Conservation (phyloP, 2,797 vertebrate species). For the Protosalanx chinensis region DNA sequence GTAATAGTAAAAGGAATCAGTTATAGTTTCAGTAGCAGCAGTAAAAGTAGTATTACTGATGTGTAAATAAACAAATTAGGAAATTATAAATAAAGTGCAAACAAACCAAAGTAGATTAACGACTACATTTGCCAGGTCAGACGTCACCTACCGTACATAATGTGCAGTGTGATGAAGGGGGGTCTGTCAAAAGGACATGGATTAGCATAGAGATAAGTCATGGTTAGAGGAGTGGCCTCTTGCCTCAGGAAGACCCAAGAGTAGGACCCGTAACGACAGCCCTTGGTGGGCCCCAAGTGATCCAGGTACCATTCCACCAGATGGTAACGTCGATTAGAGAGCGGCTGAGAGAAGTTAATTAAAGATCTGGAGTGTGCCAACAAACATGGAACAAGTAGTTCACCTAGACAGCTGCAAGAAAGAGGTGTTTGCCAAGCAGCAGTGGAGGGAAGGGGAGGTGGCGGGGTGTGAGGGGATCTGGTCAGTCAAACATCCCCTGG, state of each 20-base stretch:
- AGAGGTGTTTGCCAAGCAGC: constrained; percentile 28
- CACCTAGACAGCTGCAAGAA: constrained; percentile 20
- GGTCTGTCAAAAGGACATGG: neutral
- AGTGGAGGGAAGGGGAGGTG: constrained; percentile 18
- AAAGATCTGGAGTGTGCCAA: constrained; percentile 45
- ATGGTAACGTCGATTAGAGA: constrained; percentile 42
- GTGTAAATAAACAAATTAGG: too few species aligned
- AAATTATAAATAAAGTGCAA: too few species aligned
- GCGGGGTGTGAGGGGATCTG: neutral
- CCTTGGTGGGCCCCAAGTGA: constrained; percentile 28
- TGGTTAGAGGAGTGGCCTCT: constrained; percentile 18
- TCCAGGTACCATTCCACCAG: constrained; percentile 37
- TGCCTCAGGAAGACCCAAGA: constrained; percentile 14
- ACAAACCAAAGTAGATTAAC: too few species aligned
- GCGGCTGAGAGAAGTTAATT: constrained; percentile 45
- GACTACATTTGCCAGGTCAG: too few species aligned
- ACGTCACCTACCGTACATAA: neutral
- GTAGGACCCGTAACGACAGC: neutral
- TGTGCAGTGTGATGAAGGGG: neutral
- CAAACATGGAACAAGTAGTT: constrained; percentile 32
- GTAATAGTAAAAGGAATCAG: too few species aligned
- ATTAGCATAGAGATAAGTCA: neutral
- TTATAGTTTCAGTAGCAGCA: too few species aligned
- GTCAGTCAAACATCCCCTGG: constrained; percentile 16
- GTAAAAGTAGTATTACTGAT: too few species aligned